Percentiles rank a stretch among this genome's conserved stretches.
These are phyloP conservation scores for Lasioglossum figueresi DNA, from an alignment of 2,888 invertebrate genomes.

Conservation along the genomic window DNA sequence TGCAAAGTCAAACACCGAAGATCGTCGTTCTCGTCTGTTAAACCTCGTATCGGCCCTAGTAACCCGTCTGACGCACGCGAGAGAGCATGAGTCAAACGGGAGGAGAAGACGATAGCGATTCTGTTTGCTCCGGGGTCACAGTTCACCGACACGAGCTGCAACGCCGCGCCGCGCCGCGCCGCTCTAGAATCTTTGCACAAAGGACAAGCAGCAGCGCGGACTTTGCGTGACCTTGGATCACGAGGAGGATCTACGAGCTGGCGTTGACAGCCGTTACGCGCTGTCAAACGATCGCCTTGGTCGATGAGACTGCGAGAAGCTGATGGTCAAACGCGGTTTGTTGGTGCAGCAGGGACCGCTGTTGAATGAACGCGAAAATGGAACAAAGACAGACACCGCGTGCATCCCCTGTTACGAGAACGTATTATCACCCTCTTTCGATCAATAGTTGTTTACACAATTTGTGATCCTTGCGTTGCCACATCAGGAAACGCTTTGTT, in stretches of 20 bases:
- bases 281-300: too few species aligned
- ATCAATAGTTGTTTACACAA: too few species aligned
- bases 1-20: slow-evolving; percentile 5
- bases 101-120: slow-evolving; percentile 61
- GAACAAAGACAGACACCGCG: too few species aligned
- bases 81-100: slow-evolving; percentile 21
- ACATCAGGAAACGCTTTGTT: too few species aligned
- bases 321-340: too few species aligned
- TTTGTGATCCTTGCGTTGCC: too few species aligned
- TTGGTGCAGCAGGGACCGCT: too few species aligned
- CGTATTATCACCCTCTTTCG: too few species aligned
- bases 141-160: slow-evolving; percentile 45
- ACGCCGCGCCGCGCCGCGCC: neutral
- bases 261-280: neutral
- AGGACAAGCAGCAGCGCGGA: slow-evolving; percentile 27
- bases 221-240: slow-evolving; percentile 56
- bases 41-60: slow-evolving; percentile 26
- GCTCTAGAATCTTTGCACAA: slow-evolving; percentile 26
- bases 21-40: neutral
- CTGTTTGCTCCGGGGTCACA: slow-evolving; percentile 69
- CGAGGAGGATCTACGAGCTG: neutral
- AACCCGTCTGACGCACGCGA: slow-evolving; percentile 29
- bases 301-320: too few species aligned
- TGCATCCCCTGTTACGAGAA: too few species aligned
- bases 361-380: too few species aligned